Base-by-base conservation (phyloP, 2,888 invertebrate species). In the Acanthacorydalis orientalis region DNA sequence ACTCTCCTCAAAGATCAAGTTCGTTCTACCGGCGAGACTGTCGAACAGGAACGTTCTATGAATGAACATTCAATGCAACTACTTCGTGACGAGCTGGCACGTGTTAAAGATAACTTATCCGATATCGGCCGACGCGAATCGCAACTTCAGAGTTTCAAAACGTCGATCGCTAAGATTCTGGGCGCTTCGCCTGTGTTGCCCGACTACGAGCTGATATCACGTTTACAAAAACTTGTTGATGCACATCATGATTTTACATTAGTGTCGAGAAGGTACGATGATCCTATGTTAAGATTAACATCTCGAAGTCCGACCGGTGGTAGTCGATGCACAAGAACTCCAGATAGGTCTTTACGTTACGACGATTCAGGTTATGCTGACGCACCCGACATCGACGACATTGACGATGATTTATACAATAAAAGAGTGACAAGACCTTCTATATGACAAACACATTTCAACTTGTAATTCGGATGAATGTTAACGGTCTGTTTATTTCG, bases 221-320 rank as follows among this genome's bases (percentile, higher is more conserved):
- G 86, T 1, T 69, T 89, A 31, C 87, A 88, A 64, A 87, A 87
- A 62, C 68, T 89, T 54, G 83, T 87, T 45, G 83, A 86, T 54
- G 88, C 88, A 0, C 87, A 89, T 63, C 83, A 87, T 57, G 89
- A 89, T 67, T 89, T 88, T 61, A 86, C 88, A 0, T 65, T 85
- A 56, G 78, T 89, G 4, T 88, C 88, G 4, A 73, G 86, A 7
- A 75, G 87, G 55, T 81, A 78, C 57, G 80, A 81, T 53, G 74
- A 73, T 56, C 73, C 73, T 1, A 64, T 72, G 42, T 60, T 71
- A 48, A 60, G 65, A 49, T 60, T 67, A 54, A 68, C 69, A 1
- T 67, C 70, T 1, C 63, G 71, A 67, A 80, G 56, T 74, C 80
- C 57, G 65, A 79, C 62, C 61, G 78, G 69, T 64, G 64, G 64